A percentile compares a stretch with the other conserved stretches of the same genome.
phyloP scores from a whole-genome alignment of 1,140 invertebrate species.

The Leptinotarsa texana region DNA sequence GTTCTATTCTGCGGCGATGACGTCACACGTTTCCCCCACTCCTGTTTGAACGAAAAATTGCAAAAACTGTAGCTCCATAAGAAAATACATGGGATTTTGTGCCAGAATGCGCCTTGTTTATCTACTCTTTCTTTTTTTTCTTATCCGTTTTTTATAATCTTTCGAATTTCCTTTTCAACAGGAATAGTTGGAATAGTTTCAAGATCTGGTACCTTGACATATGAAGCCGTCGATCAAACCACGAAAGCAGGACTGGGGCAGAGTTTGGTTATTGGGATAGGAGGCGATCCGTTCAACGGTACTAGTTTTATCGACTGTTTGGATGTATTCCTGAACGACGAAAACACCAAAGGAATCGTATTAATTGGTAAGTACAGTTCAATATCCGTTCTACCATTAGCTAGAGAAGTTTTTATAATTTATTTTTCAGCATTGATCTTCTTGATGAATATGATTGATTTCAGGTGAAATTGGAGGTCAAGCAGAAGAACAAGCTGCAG shows the following conservation, averaged over 20 bases:
- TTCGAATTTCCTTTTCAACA: neutral
- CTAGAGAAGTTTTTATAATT: constrained; percentile 53
- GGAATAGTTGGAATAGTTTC: constrained; percentile 92
- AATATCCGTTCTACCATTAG: neutral
- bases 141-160: too few species aligned
- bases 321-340: constrained; percentile 94
- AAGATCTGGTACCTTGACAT: constrained; percentile 96
- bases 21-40: too few species aligned
- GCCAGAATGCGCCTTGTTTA: too few species aligned
- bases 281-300: constrained; percentile 99
- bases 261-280: constrained; percentile 97
- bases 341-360: constrained; percentile 94
- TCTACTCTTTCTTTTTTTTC: too few species aligned
- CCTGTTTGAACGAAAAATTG: too few species aligned
- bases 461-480: constrained; percentile 92
- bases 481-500: constrained; percentile 94
- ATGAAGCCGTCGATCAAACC: constrained; percentile 98
- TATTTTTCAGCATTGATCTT: neutral
- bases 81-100: too few species aligned
- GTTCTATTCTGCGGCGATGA: too few species aligned
- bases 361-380: constrained; percentile 85
- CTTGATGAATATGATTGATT: neutral
- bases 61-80: too few species aligned
- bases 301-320: constrained; percentile 99
- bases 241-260: constrained; percentile 94